phyloP scores from a whole-genome alignment of 2,888 invertebrate genomes.

The Chromoteleia sp. region DNA sequence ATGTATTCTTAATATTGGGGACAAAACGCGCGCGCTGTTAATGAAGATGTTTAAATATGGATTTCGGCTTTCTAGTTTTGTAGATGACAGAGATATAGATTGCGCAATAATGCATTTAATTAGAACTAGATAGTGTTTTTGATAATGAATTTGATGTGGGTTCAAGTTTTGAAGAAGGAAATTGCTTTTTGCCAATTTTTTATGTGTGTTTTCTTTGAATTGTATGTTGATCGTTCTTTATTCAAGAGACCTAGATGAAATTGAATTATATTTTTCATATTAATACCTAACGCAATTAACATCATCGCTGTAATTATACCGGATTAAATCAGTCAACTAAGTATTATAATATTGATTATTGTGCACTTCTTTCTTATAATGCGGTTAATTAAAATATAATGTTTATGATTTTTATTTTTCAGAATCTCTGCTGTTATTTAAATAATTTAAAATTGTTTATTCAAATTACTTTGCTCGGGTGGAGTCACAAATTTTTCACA shows the following conservation, averaged over 20 bases:
- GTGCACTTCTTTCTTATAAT: too few species aligned
- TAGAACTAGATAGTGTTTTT: background rate
- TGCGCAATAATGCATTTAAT: conserved; percentile 23
- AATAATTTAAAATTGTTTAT: too few species aligned
- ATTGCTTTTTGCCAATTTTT: background rate
- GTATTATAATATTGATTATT: too few species aligned
- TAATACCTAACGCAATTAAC: too few species aligned
- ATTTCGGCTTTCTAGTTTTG: conserved; percentile 21
- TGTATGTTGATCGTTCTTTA: background rate
- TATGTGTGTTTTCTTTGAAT: background rate
- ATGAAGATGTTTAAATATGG: conserved; percentile 50
- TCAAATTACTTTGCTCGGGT: too few species aligned
- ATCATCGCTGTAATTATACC: background rate
- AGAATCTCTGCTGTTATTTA: too few species aligned
- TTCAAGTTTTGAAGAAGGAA: background rate
- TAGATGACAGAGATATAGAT: conserved; percentile 40
- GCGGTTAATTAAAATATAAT: too few species aligned
- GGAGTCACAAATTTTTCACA: too few species aligned
- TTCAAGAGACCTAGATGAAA: background rate
- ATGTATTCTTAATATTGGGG: conserved; percentile 41
- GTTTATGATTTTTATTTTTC: too few species aligned
- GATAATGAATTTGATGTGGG: too few species aligned
- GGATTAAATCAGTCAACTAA: too few species aligned
- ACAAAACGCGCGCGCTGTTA: conserved; percentile 18
- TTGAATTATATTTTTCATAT: background rate